Evolutionary conservation across 2,113 vertebrate species (phyloP), one percentile per base, ranked within the genome.

Genomic region (Lepidiolamprologus cunningtoni): DNA sequence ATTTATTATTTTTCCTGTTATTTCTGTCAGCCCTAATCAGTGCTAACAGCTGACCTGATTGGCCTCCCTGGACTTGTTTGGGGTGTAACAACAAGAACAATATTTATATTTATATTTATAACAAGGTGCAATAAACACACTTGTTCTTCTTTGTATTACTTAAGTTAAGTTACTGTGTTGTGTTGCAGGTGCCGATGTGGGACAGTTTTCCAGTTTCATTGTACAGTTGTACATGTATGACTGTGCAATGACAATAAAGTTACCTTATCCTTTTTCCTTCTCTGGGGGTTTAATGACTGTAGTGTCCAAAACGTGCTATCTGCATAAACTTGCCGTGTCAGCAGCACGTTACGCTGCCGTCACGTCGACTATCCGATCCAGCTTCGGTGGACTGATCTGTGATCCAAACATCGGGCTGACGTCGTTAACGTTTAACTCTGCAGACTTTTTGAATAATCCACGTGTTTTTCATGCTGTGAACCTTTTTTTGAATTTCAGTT

Each of bases 231-330:
- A 1, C 21, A 1, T 55, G 53, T 1, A 23, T 55, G 53, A 13
- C 53, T 55, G 53, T 23, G 21, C 53, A 55, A 3, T 55, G 21
- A 7, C 53, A 55, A 55, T 55, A 13, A 55, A 55, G 53, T 23
- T 21, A 4, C 21, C 3, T 54, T 4, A 11, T n/a, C 5, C 5
- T 52, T 52, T 52, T 3, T 52, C 3, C 47, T 50, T 52, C 2
- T 50, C 7, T 9, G 47, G 16, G 8, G 16, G 14, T 47, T 50
- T 50, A 54, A 54, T 54, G 53, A 54, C 53, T 54, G 10, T 23
- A 23, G 10, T 0, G 11, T 55, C 2, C n/a, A 12, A 13, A 55
- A 7, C 3, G 10, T 54, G 23, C 12, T 3, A 26, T 26, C 0
- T 57, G 7, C 54, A 26, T 0, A 55, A 26, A 55, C 21, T 57